These are phyloP conservation scores for Accipiter cooperii DNA, from an alignment of 2,113 vertebrate species.

Conservation along the genomic window DNA sequence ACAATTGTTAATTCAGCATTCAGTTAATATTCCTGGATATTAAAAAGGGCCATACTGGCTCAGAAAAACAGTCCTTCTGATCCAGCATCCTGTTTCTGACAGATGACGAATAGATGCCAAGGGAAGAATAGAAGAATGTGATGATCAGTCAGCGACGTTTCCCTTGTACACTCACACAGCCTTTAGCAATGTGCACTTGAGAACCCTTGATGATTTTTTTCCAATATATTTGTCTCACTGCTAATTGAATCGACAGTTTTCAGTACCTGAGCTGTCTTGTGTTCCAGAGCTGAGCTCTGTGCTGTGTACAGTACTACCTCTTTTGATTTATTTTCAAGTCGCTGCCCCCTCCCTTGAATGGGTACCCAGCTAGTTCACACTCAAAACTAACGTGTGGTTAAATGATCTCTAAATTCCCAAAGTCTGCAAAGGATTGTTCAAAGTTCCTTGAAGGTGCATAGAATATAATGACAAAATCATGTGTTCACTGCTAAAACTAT, in stretches of 20 bases:
- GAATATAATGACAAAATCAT: background rate
- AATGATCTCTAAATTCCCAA: background rate
- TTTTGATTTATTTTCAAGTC: background rate
- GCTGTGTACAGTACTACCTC: no score
- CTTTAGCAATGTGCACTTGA: background rate
- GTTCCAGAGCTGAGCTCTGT: background rate
- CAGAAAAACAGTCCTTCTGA: background rate
- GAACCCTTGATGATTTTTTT: background rate
- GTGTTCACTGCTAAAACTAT: background rate
- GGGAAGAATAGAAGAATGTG: background rate
- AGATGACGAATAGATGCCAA: background rate
- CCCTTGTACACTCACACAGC: background rate
- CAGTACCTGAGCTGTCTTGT: background rate
- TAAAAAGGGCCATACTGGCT: background rate
- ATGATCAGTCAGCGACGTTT: background rate
- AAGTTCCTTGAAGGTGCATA: background rate
- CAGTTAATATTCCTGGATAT: background rate
- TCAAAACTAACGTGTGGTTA: background rate
- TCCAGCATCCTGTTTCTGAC: background rate
- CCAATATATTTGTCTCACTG: background rate
- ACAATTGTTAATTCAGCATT: background rate
- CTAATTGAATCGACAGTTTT: background rate
- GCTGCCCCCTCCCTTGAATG: fast-evolving
- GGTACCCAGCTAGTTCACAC: background rate
- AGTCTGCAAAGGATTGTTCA: background rate